phyloP scores from a whole-genome alignment of 2,797 vertebrate species.

The Phalanger gymnotis region DNA sequence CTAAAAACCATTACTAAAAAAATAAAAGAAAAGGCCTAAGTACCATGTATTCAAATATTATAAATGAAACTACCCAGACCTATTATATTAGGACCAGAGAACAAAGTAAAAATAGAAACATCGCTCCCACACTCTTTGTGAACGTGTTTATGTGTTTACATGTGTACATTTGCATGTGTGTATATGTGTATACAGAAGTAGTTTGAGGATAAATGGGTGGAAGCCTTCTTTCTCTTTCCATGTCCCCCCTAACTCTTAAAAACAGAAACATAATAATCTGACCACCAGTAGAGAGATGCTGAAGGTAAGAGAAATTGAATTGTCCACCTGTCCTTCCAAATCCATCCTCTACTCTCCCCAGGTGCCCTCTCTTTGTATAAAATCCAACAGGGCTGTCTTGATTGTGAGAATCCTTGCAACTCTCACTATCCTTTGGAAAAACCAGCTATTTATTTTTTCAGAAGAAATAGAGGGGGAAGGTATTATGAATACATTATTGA shows the following conservation, averaged over 20 bases:
- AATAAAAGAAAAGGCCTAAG: neutral
- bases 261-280: neutral
- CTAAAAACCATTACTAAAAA: neutral
- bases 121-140: neutral
- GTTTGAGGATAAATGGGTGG: neutral
- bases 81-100: neutral
- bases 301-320: slow-evolving; percentile 13
- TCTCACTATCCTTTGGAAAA: neutral
- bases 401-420: neutral
- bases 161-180: neutral
- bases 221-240: neutral
- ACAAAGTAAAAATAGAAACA: neutral
- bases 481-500: neutral
- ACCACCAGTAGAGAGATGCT: neutral
- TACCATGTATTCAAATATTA: neutral
- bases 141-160: neutral
- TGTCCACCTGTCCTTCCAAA: slow-evolving; percentile 3
- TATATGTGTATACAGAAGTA: neutral
- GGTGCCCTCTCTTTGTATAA: rapidly evolving
- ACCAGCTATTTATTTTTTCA: slow-evolving; percentile 6
- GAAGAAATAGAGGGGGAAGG: slow-evolving; percentile 11
- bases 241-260: neutral
- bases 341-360: neutral
- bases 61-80: neutral
- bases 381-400: neutral